These are phyloP conservation scores for Sebastiscus tertius DNA, from an alignment of 2,797 vertebrate genomes.

Conservation along the genomic window DNA sequence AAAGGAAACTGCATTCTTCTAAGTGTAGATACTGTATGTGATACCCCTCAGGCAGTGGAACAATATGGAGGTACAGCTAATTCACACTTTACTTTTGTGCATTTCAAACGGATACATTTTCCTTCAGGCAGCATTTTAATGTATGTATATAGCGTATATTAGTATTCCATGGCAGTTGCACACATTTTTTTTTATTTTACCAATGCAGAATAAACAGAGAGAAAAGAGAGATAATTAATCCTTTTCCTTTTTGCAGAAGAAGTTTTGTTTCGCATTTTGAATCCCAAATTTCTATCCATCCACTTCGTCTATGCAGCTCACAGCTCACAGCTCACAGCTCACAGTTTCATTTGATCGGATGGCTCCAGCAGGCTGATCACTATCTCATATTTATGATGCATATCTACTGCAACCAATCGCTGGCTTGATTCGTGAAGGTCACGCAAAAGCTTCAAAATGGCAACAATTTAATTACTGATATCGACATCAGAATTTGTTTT, in stretches of 20 bases:
- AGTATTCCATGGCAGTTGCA: not conserved
- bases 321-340: not conserved
- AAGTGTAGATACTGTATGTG: not conserved
- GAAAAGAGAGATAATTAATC: slow-evolving; percentile 7
- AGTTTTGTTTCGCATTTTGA: not conserved
- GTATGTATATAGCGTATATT: slow-evolving; percentile 1
- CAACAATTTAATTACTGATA: not conserved
- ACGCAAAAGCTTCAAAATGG: not conserved
- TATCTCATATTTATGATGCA: slow-evolving; percentile 29
- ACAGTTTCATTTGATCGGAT: slow-evolving; percentile 18
- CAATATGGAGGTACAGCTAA: not conserved
- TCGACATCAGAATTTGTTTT: not conserved
- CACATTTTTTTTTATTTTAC: not conserved
- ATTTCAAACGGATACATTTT: slow-evolving; percentile 4
- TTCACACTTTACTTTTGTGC: slow-evolving; percentile 1
- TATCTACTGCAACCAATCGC: slow-evolving; percentile 15
- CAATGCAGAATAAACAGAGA: not conserved
- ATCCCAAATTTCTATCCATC: not conserved
- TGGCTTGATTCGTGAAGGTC: slow-evolving; percentile 6
- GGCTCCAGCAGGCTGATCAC: slow-evolving; percentile 24
- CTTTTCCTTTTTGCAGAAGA: not conserved
- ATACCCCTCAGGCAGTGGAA: not conserved
- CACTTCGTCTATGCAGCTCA: not conserved
- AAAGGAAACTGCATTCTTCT: not conserved
- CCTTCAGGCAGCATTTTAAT: slow-evolving; percentile 24